Percentiles rank a stretch among this genome's conserved stretches.
These are phyloP conservation scores for Orgyia antiqua DNA, from an alignment of 2,888 invertebrate species.

Conservation along the genomic window DNA sequence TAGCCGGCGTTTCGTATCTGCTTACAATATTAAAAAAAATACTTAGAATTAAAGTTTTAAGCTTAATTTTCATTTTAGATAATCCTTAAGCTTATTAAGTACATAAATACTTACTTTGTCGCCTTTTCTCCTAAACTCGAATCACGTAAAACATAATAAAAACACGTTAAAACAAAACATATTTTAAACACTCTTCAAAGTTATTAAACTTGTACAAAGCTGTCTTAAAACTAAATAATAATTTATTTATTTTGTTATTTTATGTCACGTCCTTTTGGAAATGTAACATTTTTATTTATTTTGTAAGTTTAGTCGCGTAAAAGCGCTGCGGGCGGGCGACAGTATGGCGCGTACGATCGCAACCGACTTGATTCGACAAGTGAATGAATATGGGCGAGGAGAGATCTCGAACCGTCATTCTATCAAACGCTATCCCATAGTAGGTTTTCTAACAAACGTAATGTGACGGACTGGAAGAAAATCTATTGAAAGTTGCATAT, in stretches of 20 bases:
- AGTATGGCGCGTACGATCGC: slow-evolving; percentile 38
- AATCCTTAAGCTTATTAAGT: too few relatives aligned
- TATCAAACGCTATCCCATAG: slow-evolving; percentile 35
- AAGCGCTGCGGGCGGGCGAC: slow-evolving; percentile 20
- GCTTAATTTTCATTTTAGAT: too few relatives aligned
- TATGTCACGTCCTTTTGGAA: slow-evolving; percentile 41
- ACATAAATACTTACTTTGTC: slow-evolving; percentile 23
- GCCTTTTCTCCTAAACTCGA: slow-evolving; percentile 14
- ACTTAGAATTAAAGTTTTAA: too few relatives aligned
- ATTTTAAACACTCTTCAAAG: slow-evolving; percentile 7
- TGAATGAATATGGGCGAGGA: slow-evolving; percentile 44
- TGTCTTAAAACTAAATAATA: too few relatives aligned
- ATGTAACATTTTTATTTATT: slow-evolving; percentile 36
- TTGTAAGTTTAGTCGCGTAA: slow-evolving; percentile 29
- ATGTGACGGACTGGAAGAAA: slow-evolving; percentile 42
- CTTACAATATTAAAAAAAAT: too few relatives aligned
- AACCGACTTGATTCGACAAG: slow-evolving; percentile 45
- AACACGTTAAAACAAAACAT: slow-evolving; percentile 12
- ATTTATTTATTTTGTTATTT: too few relatives aligned
- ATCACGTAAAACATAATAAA: slow-evolving; percentile 11
- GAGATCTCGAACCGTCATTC: slow-evolving; percentile 36
- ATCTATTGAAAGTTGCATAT: slow-evolving; percentile 37
- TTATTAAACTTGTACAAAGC: background rate
- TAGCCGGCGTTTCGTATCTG: too few relatives aligned
- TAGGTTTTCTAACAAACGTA: slow-evolving; percentile 36